Evolutionary conservation across 2,888 invertebrate genomes (phyloP), one percentile per base, ranked within the genome.

Genomic region (Gymnoscelis rufifasciata): DNA sequence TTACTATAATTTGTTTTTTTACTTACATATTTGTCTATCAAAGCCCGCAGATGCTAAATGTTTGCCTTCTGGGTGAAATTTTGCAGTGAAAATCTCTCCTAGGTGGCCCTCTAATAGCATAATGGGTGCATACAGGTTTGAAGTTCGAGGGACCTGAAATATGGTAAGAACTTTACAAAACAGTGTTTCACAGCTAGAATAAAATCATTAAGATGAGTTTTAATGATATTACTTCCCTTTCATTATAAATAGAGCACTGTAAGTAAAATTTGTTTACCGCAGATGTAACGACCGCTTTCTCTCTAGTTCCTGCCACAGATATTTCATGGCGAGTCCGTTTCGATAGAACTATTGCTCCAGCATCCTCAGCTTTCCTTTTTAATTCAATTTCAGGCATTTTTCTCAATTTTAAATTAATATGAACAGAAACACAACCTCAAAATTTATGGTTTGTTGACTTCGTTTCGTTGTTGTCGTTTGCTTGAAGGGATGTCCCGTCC

Each of bases 51-150:
- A 97, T 1, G 97, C 97, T 28, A 99, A 80, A 71, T 97, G 93
- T 64, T 96, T 94, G 3, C 99, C 99, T 71, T 99, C 98, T 0
- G 98, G 98, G 73, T 98, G 97, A 78, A 99, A 99, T 78, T 96
- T 95, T 5, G 94, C 90, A 1, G 94, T 91, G 74, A 97, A 98
- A 62, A 99, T 94, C 78, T 99, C 99, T 7, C 98, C 98, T 73
- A 97, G 96, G 73, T 99, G 99, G 0, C 98, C 99, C 69, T 97
- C 96, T 40, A 99, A 81, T 28, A 97, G 88, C 97, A 99, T 98
- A 45, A 98, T 98, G 0, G 98, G 98, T 0, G 97, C 93, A 72
- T 94, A 91, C 1, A 99, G 89, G 59, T 92, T 94, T 0, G 98
- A 98, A 7, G 97, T 97, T 51, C 98, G 89, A 28, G 92, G 92